Evolutionary conservation across 92 coral and sea anemone genomes (phyloP).

Genomic region (Montipora capitata): DNA sequence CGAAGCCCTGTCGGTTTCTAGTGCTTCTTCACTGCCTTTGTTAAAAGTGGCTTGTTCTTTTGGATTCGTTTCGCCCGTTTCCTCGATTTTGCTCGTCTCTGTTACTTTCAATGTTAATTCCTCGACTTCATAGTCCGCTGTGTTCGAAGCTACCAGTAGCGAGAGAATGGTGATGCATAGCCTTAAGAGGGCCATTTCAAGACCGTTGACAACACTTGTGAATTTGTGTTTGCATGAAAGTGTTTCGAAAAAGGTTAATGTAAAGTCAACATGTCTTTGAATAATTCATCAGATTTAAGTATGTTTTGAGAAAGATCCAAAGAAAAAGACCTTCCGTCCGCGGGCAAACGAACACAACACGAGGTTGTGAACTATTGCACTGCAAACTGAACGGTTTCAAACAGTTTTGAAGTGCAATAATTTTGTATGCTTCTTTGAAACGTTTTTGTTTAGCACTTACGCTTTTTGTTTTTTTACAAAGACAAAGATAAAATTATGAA

Average conservation of each 20-base stretch:
- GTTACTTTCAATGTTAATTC: background rate
- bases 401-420: no score
- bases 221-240: background rate
- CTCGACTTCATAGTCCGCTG: background rate
- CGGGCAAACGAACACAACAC: no score
- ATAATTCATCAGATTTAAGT: background rate
- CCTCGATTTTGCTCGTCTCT: background rate
- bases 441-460: no score
- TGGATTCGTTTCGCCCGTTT: background rate
- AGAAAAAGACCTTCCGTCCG: no score
- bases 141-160: background rate
- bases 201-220: background rate
- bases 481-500: no score
- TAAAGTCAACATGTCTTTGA: background rate
- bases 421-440: no score
- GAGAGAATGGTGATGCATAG: background rate
- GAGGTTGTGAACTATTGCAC: no score
- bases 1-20: background rate
- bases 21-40: background rate
- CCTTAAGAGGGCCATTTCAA: slow-evolving; percentile 8
- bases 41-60: background rate
- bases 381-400: no score
- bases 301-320: background rate
- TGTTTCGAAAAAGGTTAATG: background rate
- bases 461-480: no score